phyloP scores from a whole-genome alignment of 2,797 vertebrate species.

The Geotrypetes seraphini region DNA sequence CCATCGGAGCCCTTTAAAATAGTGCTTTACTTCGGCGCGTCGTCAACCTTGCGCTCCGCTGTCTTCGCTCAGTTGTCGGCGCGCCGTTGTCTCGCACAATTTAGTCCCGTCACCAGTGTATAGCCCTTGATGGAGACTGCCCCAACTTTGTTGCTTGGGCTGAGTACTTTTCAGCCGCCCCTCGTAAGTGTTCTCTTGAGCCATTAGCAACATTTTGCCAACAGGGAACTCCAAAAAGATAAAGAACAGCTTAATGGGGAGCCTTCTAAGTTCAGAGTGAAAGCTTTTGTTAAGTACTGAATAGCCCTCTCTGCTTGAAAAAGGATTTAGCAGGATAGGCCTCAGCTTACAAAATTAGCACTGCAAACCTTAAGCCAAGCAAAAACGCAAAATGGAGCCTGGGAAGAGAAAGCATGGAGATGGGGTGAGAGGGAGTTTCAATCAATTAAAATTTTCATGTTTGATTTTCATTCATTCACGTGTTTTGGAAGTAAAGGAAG shows the following conservation, averaged over 20 bases:
- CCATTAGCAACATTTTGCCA: slow-evolving; percentile 28
- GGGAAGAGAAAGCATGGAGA: not conserved
- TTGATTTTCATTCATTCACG: slow-evolving; percentile 36
- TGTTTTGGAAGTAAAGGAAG: slow-evolving; percentile 33
- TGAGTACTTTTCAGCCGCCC: no score
- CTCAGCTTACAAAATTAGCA: slow-evolving; percentile 21
- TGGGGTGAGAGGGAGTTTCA: not conserved
- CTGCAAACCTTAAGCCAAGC: slow-evolving; percentile 14
- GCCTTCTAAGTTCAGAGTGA: slow-evolving; percentile 4
- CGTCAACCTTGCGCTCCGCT: no score
- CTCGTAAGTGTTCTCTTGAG: slow-evolving; percentile 26
- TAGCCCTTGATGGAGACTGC: no score
- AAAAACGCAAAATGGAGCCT: slow-evolving; percentile 10
- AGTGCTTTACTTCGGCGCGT: no score
- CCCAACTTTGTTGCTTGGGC: no score
- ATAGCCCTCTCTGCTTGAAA: slow-evolving; percentile 23
- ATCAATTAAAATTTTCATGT: slow-evolving; percentile 28
- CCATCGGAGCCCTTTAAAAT: no score
- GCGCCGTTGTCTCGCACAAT: no score
- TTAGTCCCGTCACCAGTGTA: no score
- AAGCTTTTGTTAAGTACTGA: slow-evolving; percentile 12
- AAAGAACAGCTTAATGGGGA: slow-evolving; percentile 32
- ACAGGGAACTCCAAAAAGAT: slow-evolving; percentile 29
- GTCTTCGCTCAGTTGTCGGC: no score
- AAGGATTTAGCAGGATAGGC: slow-evolving; percentile 27